Evolutionary conservation across 2,888 invertebrate species (phyloP).

Genomic region (Aplocera efformata): DNA sequence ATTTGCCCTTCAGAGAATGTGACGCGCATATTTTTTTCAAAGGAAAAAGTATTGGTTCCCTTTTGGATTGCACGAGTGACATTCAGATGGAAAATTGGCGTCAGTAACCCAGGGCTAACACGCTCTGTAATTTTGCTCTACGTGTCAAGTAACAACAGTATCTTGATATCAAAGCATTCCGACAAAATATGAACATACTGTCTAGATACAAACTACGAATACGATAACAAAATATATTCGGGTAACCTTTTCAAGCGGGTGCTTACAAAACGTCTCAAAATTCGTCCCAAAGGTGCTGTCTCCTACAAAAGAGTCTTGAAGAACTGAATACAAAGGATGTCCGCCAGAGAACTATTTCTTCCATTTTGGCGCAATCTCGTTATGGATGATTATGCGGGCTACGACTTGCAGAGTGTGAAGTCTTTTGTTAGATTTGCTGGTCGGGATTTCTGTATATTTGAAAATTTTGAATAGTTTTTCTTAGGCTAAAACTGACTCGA

Average conservation of each 20-base stretch:
- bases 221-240: constrained; percentile 15
- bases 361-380: constrained; percentile 28
- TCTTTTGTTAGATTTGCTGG: constrained; percentile 1
- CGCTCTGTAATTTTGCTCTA: too few relatives aligned
- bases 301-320: constrained; percentile 38
- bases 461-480: too few relatives aligned
- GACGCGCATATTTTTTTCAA: too few relatives aligned
- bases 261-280: constrained; percentile 34
- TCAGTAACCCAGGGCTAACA: too few relatives aligned
- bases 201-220: constrained; percentile 6
- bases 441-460: too few relatives aligned
- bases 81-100: too few relatives aligned
- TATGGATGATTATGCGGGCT: constrained; percentile 33
- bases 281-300: constrained; percentile 28
- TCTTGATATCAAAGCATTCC: too few relatives aligned
- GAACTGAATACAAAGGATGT: constrained; percentile 42
- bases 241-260: constrained; percentile 19
- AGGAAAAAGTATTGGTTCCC: too few relatives aligned
- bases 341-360: constrained; percentile 28
- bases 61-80: too few relatives aligned
- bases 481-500: too few relatives aligned
- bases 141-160: too few relatives aligned
- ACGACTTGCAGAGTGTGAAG: constrained; percentile 7
- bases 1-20: too few relatives aligned
- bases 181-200: background rate